Evolutionary conservation across 1,140 invertebrate species (phyloP).

Genomic region (Aphelinus atriplicis): DNA sequence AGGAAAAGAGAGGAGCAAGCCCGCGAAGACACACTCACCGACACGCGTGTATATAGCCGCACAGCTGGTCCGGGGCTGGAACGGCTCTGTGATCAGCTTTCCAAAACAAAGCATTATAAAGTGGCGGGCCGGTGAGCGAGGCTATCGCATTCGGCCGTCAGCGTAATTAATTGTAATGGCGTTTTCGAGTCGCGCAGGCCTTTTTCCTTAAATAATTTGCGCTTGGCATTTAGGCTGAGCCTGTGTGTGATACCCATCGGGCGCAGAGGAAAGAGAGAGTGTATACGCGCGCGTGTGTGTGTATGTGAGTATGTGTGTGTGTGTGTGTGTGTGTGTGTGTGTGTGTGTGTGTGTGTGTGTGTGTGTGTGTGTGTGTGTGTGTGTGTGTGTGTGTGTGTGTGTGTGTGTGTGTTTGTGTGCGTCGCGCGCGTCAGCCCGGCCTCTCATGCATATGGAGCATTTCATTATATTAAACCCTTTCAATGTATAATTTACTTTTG

Average conservation of each 20-base stretch:
- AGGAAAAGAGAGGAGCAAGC: no score
- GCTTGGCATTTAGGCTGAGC: background rate
- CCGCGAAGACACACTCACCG: no score
- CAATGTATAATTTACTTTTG: conserved; percentile 77
- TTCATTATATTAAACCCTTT: conserved; percentile 76
- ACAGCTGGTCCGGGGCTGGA: no score
- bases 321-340: background rate
- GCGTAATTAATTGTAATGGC: conserved; percentile 14
- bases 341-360: background rate
- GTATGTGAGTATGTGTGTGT: background rate
- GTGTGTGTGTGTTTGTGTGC: conserved; percentile 25
- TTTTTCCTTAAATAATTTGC: conserved; percentile 11
- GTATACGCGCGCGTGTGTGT: background rate
- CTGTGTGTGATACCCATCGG: conserved; percentile 9
- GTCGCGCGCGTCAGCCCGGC: conserved; percentile 60
- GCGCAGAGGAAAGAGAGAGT: background rate
- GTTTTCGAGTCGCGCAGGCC: background rate
- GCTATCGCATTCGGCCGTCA: no score
- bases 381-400: background rate
- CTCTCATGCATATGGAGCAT: conserved; percentile 74
- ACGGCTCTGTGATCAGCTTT: no score
- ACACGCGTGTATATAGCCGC: no score
- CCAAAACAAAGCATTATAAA: conserved; percentile 4
- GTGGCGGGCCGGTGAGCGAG: no score
- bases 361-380: background rate